These are phyloP conservation scores for Turdus rufiventris DNA, from an alignment of 2,113 vertebrate genomes.

Conservation along the genomic window DNA sequence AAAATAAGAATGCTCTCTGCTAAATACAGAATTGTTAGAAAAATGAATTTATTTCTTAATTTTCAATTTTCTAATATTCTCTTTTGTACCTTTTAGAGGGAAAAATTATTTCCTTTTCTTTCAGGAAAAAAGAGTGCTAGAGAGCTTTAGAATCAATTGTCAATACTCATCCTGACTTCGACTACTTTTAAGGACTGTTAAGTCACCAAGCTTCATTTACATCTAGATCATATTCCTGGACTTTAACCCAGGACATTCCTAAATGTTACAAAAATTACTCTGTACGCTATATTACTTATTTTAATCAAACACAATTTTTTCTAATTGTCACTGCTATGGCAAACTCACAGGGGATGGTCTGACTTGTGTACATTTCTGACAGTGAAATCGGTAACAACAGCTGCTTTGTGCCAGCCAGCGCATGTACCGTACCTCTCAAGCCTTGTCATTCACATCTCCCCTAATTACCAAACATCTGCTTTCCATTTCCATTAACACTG, in stretches of 20 bases:
- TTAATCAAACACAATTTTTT: slow-evolving; percentile 76
- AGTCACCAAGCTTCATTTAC: not conserved
- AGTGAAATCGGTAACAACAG: slow-evolving; percentile 90
- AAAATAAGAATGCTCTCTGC: not conserved
- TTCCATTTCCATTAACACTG: slow-evolving; percentile 93
- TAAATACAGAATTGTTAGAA: not conserved
- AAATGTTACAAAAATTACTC: slow-evolving; percentile 13
- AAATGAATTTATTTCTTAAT: not conserved
- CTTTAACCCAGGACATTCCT: slow-evolving; percentile 1
- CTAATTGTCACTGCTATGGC: slow-evolving; percentile 77
- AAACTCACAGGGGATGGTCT: slow-evolving; percentile 85
- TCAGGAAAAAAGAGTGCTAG: not conserved
- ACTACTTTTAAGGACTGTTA: not conserved
- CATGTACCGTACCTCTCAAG: slow-evolving; percentile 87
- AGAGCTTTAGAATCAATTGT: not conserved
- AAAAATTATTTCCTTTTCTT: not conserved
- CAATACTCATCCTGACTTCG: not conserved
- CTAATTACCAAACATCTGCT: slow-evolving; percentile 99
- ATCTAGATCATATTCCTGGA: not conserved
- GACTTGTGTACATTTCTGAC: slow-evolving; percentile 92
- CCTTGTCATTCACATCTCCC: slow-evolving; percentile 99
- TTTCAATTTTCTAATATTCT: not conserved
- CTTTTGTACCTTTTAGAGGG: not conserved
- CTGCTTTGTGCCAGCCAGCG: slow-evolving; percentile 90
- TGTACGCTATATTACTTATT: slow-evolving; percentile 71